Evolutionary conservation across 2,113 vertebrate genomes (phyloP).

Genomic region (Nesogale talazaci): DNA sequence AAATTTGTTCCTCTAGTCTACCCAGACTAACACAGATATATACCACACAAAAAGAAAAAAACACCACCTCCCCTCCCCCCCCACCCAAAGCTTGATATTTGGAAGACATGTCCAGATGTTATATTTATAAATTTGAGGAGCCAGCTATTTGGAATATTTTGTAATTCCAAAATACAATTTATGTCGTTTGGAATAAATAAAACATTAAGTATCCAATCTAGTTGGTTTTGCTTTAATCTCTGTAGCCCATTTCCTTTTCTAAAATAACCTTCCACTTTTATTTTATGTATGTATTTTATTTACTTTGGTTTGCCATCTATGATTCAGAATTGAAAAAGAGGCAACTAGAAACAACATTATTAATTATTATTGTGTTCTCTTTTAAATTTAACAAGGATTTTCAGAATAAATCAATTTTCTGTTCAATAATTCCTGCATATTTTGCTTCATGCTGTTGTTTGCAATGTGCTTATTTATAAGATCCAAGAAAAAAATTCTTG

Average conservation of each 20-base stretch:
- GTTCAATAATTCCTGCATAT: no score
- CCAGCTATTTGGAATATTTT: conserved; percentile 23
- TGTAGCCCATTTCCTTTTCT: not conserved
- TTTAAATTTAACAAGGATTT: no score
- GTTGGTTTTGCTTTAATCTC: conserved; percentile 15
- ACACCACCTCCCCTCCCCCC: no score
- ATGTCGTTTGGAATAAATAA: conserved; percentile 15
- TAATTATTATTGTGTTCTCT: no score
- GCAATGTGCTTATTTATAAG: not conserved
- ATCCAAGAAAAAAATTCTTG: not conserved
- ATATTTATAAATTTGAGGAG: not conserved
- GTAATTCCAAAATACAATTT: conserved; percentile 1
- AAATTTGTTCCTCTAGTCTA: no score
- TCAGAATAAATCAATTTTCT: no score
- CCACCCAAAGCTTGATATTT: not conserved
- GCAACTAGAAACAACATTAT: no score
- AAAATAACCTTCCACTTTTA: not conserved
- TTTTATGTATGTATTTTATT: no score
- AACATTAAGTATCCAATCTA: conserved; percentile 9
- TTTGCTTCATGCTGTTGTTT: no score
- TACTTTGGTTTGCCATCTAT: no score
- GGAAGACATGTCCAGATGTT: not conserved
- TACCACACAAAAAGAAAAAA: not conserved
- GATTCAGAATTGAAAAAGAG: no score
- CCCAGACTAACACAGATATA: no score